Evolutionary conservation across 2,797 vertebrate species (phyloP).

Genomic region (Paguma larvata): DNA sequence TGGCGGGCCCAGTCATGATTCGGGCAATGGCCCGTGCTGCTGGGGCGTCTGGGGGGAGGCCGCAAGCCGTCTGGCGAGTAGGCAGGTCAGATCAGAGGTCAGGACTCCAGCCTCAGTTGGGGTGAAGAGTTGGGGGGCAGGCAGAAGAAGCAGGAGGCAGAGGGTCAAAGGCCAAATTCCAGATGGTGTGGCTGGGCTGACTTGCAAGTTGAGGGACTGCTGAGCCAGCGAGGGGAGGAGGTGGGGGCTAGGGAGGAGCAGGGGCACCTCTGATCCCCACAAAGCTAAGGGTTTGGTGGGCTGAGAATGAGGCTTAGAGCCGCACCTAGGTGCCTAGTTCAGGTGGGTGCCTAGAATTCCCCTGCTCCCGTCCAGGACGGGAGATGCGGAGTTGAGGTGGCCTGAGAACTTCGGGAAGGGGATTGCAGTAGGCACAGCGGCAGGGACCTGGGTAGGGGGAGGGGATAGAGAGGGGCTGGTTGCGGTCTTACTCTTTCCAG

Average conservation of each 20-base stretch:
- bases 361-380: neutral
- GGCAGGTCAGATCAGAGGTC: constrained; percentile 66
- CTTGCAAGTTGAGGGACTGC: neutral
- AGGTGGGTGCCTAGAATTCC: neutral
- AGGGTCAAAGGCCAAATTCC: constrained; percentile 60
- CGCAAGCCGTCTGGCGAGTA: constrained; percentile 64
- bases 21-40: constrained; percentile 70
- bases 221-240: neutral
- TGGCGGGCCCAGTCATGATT: constrained; percentile 78
- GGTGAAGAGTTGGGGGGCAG: constrained; percentile 23
- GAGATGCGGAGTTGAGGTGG: neutral
- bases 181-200: constrained; percentile 50
- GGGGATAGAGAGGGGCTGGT: neutral
- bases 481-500: neutral
- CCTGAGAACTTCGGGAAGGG: neutral
- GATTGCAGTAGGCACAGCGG: neutral
- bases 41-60: constrained; percentile 70
- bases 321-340: neutral
- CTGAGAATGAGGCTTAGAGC: neutral
- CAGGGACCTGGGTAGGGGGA: neutral
- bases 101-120: neutral
- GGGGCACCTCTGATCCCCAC: neutral
- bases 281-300: neutral
- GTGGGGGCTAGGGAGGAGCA: neutral
- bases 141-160: neutral